Conservation (phyloP, 2,113 vertebrate species). For the Nannobrachium achirus region DNA sequence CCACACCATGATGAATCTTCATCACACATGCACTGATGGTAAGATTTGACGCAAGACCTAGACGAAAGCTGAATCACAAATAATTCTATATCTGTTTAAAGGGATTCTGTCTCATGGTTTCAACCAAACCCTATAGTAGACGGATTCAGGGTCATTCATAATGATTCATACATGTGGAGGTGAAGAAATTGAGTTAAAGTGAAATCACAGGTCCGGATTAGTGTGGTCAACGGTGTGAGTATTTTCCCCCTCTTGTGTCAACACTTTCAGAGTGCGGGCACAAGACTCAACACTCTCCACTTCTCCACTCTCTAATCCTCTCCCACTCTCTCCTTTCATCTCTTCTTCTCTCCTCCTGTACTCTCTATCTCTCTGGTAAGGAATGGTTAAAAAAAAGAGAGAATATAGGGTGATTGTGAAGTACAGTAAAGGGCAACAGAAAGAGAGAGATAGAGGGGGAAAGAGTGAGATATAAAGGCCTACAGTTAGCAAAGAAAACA, state of each 20-base stretch:
- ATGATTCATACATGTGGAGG: no score
- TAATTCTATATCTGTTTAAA: no score
- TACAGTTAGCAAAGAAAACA: constrained; percentile 29
- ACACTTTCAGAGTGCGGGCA: constrained; percentile 38
- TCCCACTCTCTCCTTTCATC: constrained; percentile 14
- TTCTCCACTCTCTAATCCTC: no score
- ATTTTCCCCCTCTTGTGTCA: constrained; percentile 16
- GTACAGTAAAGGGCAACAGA: constrained; percentile 35
- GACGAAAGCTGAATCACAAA: no score
- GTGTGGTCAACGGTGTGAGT: constrained; percentile 15
- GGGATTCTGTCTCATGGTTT: no score
- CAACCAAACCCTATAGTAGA: no score
- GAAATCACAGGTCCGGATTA: constrained; percentile 37
- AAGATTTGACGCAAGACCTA: no score
- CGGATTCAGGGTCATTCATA: no score
- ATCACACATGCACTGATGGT: no score
- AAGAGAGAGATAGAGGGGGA: constrained; percentile 21
- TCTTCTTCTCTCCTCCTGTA: no score
- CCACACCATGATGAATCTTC: no score
- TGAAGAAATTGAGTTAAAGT: not conserved
- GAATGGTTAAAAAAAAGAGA: constrained; percentile 34
- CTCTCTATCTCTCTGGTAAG: constrained; percentile 46
- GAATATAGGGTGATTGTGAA: constrained; percentile 53
- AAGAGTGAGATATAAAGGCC: constrained; percentile 32
- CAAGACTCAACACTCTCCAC: not conserved